Conservation (phyloP, 2,888 invertebrate species). For the Digitonthophagus gazella region DNA sequence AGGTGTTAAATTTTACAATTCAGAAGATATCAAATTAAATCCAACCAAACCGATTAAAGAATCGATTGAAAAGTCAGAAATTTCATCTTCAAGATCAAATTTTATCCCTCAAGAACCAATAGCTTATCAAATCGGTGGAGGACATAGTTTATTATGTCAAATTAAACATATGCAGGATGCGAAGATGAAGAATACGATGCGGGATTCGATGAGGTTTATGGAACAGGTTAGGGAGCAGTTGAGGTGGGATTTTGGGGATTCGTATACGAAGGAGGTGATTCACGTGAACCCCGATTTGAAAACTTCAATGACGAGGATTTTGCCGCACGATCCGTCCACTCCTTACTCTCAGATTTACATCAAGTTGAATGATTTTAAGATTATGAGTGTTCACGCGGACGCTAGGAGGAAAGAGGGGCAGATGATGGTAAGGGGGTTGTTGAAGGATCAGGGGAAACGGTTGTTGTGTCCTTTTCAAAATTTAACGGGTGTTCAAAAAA, state of each 20-base stretch:
- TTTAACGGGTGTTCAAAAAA: background rate
- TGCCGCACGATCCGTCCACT: background rate
- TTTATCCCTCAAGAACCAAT: background rate
- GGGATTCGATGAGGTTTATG: background rate
- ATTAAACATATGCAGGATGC: conserved; percentile 1
- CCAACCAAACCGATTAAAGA: too few relatives aligned
- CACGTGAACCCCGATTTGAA: conserved; percentile 7
- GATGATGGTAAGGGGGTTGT: background rate
- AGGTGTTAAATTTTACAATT: background rate
- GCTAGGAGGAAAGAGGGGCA: background rate
- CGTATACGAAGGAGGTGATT: conserved; percentile 3
- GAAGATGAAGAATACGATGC: background rate
- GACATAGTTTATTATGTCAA: background rate
- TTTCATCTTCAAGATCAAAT: too few relatives aligned
- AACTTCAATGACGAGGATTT: background rate
- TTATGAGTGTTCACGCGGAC: conserved; percentile 3
- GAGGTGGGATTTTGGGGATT: conserved; percentile 5
- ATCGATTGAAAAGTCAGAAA: background rate
- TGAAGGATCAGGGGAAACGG: background rate
- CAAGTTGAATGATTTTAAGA: conserved; percentile 2
- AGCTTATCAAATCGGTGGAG: background rate
- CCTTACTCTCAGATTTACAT: conserved; percentile 2
- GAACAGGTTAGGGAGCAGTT: background rate
- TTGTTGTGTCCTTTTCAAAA: background rate
- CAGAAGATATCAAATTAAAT: too few relatives aligned